phyloP scores from a whole-genome alignment of 2,113 vertebrate genomes.

The Tor tambroides region DNA sequence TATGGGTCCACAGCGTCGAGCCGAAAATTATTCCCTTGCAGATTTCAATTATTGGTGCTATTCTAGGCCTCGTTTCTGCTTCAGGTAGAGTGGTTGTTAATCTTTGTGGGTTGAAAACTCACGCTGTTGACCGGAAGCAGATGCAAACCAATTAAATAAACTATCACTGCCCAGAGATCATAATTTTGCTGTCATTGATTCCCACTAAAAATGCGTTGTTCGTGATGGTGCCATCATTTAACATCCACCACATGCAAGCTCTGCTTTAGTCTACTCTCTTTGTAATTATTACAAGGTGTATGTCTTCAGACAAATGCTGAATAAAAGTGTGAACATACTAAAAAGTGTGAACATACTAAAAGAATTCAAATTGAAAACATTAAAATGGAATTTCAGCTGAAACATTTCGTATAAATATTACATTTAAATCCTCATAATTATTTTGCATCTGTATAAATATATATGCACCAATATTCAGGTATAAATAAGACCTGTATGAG shows the following conservation, averaged over 20 bases:
- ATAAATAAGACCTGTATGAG: not conserved
- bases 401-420: not conserved
- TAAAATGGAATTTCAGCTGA: not conserved
- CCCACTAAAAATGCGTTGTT: not conserved
- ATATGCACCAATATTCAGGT: not conserved
- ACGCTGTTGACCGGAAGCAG: conserved; percentile 19
- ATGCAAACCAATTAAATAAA: conserved; percentile 47
- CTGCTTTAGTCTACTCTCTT: not conserved
- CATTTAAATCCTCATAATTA: not conserved
- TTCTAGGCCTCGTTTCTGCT: conserved; percentile 36
- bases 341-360: not conserved
- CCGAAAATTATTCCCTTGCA: not conserved
- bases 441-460: not conserved
- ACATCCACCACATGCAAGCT: not conserved
- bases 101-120: conserved; percentile 36
- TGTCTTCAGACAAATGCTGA: not conserved
- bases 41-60: conserved; percentile 41
- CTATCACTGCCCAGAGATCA: conserved; percentile 39
- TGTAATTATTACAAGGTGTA: not conserved
- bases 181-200: conserved; percentile 38
- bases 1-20: not conserved
- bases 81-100: conserved; percentile 50
- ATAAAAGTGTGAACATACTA: not conserved
- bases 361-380: not conserved
- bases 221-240: not conserved